Percentiles rank a stretch among this genome's conserved stretches.
phyloP scores from a whole-genome alignment of 1,140 invertebrate genomes.

The Acromyrmex heyeri region DNA sequence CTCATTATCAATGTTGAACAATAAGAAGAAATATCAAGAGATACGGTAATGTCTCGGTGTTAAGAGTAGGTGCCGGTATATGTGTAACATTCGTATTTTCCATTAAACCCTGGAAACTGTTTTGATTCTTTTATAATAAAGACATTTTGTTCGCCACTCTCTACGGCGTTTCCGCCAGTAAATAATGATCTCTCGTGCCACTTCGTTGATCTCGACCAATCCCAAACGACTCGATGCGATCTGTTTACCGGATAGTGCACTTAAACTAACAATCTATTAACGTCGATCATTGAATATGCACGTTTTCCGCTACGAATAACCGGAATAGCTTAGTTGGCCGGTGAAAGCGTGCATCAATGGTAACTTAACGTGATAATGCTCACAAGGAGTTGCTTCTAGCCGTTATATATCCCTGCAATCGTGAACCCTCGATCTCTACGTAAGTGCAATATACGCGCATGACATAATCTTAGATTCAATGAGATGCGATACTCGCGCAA shows the following conservation, averaged over 20 bases:
- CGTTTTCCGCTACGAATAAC: not conserved
- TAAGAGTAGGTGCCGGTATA: too few species aligned
- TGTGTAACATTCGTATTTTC: not conserved
- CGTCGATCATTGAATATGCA: not conserved
- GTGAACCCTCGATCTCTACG: constrained; percentile 1
- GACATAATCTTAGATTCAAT: constrained; percentile 42
- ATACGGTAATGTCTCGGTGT: too few species aligned
- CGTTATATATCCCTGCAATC: not conserved
- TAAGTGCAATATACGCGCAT: not conserved
- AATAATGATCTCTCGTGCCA: not conserved
- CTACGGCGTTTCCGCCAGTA: not conserved
- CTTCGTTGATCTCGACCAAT: not conserved
- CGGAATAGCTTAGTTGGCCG: not conserved
- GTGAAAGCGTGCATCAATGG: constrained; percentile 51
- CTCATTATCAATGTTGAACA: too few species aligned
- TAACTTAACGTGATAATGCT: constrained; percentile 10
- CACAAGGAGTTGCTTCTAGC: not conserved
- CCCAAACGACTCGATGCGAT: not conserved
- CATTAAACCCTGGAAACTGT: not conserved
- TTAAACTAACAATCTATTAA: constrained; percentile 24
- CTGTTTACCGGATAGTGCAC: constrained; percentile 20
- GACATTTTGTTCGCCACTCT: not conserved
- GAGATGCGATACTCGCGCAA: not conserved
- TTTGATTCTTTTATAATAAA: not conserved
- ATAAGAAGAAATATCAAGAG: too few species aligned